Evolutionary conservation across 2,888 invertebrate genomes (phyloP).

Genomic region (Melanostoma mellinum): DNA sequence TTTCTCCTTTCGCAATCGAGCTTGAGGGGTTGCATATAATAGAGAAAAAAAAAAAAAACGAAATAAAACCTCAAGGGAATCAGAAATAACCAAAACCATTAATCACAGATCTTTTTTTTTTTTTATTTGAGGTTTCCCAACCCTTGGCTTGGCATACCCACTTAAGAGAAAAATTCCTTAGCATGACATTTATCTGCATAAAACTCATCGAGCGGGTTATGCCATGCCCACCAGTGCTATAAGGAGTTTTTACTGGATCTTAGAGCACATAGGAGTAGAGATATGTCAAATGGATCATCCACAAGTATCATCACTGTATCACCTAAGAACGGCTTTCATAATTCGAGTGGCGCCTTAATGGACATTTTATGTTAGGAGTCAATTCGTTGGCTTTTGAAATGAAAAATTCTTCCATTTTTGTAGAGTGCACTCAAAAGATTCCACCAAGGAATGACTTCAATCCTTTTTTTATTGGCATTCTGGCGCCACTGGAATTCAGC

Average conservation of each 20-base stretch:
- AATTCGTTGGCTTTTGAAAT: conserved; percentile 3
- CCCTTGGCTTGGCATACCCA: conserved; percentile 9
- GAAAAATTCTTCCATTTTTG: conserved; percentile 33
- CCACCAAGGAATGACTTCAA: conserved; percentile 42
- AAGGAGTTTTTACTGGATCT: conserved; percentile 4
- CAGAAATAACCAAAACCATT: conserved; percentile 67
- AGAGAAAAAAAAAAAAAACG: background rate
- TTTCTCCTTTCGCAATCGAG: background rate
- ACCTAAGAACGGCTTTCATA: conserved; percentile 45
- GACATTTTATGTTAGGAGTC: conserved; percentile 65
- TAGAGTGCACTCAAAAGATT: conserved; percentile 21
- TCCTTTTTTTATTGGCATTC: conserved; percentile 32
- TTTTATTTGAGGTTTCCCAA: conserved; percentile 32
- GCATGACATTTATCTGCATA: conserved; percentile 69
- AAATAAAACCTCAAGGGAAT: background rate
- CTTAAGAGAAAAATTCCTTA: conserved; percentile 17
- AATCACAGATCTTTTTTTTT: conserved; percentile 50
- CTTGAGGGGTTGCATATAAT: conserved; percentile 2
- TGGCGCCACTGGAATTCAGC: conserved; percentile 43
- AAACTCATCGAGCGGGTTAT: conserved; percentile 52
- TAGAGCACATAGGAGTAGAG: background rate
- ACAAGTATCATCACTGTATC: conserved; percentile 46
- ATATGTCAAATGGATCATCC: conserved; percentile 59
- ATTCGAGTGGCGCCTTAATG: conserved; percentile 61
- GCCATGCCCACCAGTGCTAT: conserved; percentile 1